Base-by-base conservation (phyloP, 2,113 vertebrate genomes). In the Oxygymnocypris stewartii region DNA sequence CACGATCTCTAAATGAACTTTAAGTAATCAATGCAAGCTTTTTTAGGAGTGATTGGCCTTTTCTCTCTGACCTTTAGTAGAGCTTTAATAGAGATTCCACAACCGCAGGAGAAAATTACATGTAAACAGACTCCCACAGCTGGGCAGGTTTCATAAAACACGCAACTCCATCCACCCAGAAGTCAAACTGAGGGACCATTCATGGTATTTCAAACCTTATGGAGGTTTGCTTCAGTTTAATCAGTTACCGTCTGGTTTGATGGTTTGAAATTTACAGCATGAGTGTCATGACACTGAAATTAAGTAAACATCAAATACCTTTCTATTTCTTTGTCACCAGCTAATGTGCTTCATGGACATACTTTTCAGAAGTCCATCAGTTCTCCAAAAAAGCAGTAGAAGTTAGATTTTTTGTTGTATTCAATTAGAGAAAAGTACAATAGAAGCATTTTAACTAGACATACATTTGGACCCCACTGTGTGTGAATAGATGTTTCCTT, bases 81-180 rank as follows among this genome's bases (percentile, higher is more conserved):
- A 90, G 87, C 87, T 42, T 74, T 75, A 76, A 85, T 88, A 89
- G 91, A 92, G 92, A 90, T 90, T 82, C 77, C 85, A 80, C 88
- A 86, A 87, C 69, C 42, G 87, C 80, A 82, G 87, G 84, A 91
- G 90, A 88, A 88, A 91, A 93, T 93, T 91, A 90, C 82, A 69
- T 73, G 35, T 35, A 83, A 88, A 84, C 84, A 86, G 88, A 90
- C 79, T 81, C 87, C n/a, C 85, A 88, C 81, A 89, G 88, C 78
- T 88, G 75, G 85, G 87, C 84, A 3, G 44, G 6, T 44, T 63
- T 61, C 77, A 69, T 82, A 82, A 84, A 67, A 87, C 14, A 63
- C 84, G 40, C 35, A 77, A 37, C 13, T 4, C 44, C 59, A 35
- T 82, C n/a, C 37, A 44, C 79, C 37, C 57, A 79, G 25, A 79